Evolutionary conservation across 2,888 invertebrate species (phyloP).

Genomic region (Latrodectus hesperus): DNA sequence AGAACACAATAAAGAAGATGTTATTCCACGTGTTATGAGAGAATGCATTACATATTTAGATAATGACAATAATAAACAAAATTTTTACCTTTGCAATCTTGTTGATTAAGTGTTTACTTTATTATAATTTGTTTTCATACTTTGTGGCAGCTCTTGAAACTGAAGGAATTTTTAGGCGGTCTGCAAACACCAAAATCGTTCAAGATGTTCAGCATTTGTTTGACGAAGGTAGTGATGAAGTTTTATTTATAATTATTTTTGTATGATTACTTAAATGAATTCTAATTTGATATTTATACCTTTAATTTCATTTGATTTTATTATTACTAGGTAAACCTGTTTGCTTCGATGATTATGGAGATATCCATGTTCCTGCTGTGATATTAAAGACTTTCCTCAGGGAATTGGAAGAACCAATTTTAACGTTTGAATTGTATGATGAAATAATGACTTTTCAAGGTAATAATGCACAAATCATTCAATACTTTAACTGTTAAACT

Average conservation of each 20-base stretch:
- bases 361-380: slow-evolving; percentile 93
- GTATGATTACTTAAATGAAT: no score
- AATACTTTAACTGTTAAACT: no score
- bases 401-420: slow-evolving; percentile 92
- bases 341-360: slow-evolving; percentile 81
- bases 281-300: not conserved
- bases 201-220: slow-evolving; percentile 89
- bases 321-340: slow-evolving; percentile 78
- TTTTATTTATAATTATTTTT: not conserved
- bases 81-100: not conserved
- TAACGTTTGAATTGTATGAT: slow-evolving; percentile 94
- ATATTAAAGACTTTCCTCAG: slow-evolving; percentile 93
- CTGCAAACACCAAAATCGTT: slow-evolving; percentile 88
- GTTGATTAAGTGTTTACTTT: not conserved
- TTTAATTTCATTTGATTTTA: not conserved
- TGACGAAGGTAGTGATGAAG: slow-evolving; percentile 82
- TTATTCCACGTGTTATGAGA: slow-evolving; percentile 93
- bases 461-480: not conserved
- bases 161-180: slow-evolving; percentile 96
- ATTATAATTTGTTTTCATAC: slow-evolving; percentile 13
- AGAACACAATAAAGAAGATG: slow-evolving; percentile 85
- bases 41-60: slow-evolving; percentile 93
- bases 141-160: slow-evolving; percentile 85
- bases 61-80: slow-evolving; percentile 85
- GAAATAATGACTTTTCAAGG: slow-evolving; percentile 90